Evolutionary conservation across 2,113 vertebrate genomes (phyloP), one percentile per base, ranked within the genome.

Genomic region (Percina caprodes): DNA sequence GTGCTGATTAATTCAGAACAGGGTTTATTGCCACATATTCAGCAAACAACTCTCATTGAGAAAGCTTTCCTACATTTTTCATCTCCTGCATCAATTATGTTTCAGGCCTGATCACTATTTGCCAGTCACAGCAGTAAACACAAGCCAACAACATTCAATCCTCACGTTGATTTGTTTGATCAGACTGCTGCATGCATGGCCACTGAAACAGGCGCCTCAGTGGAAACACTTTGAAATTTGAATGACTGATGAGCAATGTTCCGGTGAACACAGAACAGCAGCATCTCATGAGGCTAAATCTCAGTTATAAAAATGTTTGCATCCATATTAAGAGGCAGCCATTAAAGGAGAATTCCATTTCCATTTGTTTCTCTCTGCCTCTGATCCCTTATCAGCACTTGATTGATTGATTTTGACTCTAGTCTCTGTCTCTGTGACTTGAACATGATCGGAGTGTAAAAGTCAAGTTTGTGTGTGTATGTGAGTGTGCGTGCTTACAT

Each of bases 391-490:
- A 83, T 88, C 79, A 89, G 78, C 52, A 23, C 68, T 77, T 81
- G 73, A 86, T 82, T 85, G 84, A 88, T 88, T 90, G 82, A 86
- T 89, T 89, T 77, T 62, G 73, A 82, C 72, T 83, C 65, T 21
- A 16, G 69, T 68, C 83, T 79, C 63, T 83, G 69, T 68, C 83
- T 79, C 63, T 83, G 82, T 75, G 77, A 79, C 82, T 68, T 61
- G 79, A 84, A 82, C 88, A 90, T 84, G 83, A 86, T 88, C 86
- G 80, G 86, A 74, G 77, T 86, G 74, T 65, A 78, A 75, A 89
- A 80, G 80, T 89, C 61, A 81, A 30, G 60, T 49, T 18, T 54
- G 49, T 49, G 24, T 60, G 46, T 63, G 19, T 58, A 59, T 51
- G 80, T 51, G 21, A 56, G 49, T 46, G 18, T 59, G 21, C 21